phyloP scores from a whole-genome alignment of 2,888 invertebrate species.

The Horisme vitalbata region DNA sequence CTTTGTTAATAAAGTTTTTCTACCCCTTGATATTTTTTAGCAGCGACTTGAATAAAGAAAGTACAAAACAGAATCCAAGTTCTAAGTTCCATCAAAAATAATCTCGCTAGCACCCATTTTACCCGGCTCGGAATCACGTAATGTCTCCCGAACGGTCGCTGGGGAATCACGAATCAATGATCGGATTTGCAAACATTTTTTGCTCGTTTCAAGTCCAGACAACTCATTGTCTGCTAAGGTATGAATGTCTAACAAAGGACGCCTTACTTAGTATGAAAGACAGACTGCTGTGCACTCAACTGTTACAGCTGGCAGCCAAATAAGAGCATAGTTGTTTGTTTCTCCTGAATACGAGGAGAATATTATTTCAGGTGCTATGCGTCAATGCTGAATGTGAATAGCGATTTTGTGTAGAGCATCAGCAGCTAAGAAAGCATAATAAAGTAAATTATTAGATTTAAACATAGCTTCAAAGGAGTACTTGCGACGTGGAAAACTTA shows the following conservation, averaged over 20 bases:
- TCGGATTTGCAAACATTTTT: constrained; percentile 26
- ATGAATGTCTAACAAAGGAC: constrained; percentile 19
- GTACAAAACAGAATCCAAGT: neutral
- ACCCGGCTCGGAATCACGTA: constrained; percentile 4
- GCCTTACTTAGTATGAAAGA: constrained; percentile 11
- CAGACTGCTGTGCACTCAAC: constrained; percentile 14
- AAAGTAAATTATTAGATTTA: no score
- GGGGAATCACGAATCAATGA: constrained; percentile 19
- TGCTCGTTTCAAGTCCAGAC: no score
- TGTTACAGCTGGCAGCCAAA: constrained; percentile 19
- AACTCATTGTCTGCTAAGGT: constrained; percentile 21
- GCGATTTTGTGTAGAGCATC: no score
- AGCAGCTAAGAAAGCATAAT: no score
- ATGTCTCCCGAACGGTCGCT: constrained; percentile 9
- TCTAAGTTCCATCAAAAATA: neutral
- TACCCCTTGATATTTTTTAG: no score
- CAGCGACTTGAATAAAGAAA: neutral
- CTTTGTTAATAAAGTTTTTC: no score
- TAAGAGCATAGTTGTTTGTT: constrained; percentile 17
- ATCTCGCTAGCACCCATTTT: neutral
- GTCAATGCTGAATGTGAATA: neutral
- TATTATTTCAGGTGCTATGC: constrained; percentile 6
- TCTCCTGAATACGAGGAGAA: constrained; percentile 9
- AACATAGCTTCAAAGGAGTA: no score
- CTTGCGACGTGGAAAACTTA: no score